These are phyloP conservation scores for Heterodera filipjevi DNA, from an alignment of 2,888 invertebrate species.

Conservation along the genomic window DNA sequence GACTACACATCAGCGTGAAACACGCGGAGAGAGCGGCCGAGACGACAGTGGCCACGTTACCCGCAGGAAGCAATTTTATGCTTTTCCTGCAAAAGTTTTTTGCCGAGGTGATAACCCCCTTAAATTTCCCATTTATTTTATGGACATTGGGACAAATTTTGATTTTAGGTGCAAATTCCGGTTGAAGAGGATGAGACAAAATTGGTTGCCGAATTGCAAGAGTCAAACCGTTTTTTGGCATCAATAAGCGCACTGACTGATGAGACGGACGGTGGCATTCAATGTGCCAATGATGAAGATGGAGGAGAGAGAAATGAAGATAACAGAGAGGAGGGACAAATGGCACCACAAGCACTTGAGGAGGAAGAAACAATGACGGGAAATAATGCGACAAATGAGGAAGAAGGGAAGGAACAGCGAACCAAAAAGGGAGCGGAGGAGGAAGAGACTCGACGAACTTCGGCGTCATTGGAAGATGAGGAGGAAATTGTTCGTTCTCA, in stretches of 20 bases:
- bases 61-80: slow-evolving; percentile 37
- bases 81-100: slow-evolving; percentile 41
- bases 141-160: background rate
- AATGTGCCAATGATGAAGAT: background rate
- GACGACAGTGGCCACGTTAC: slow-evolving; percentile 29
- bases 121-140: background rate
- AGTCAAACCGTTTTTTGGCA: slow-evolving; percentile 18
- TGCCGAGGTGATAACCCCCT: slow-evolving; percentile 30
- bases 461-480: background rate
- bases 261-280: background rate
- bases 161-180: background rate
- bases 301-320: background rate
- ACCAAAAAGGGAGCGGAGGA: background rate
- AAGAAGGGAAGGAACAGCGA: background rate
- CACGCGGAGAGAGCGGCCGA: slow-evolving; percentile 39
- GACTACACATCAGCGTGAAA: slow-evolving; percentile 28
- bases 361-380: background rate
- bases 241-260: background rate
- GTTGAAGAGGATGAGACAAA: slow-evolving; percentile 34
- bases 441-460: background rate
- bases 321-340: background rate
- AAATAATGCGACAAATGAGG: background rate
- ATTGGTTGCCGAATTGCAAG: slow-evolving; percentile 40
- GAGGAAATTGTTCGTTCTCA: background rate
- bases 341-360: background rate